Evolutionary conservation across 2,888 invertebrate genomes (phyloP), one percentile per base, ranked within the genome.

Genomic region (Perizoma affinitatum): DNA sequence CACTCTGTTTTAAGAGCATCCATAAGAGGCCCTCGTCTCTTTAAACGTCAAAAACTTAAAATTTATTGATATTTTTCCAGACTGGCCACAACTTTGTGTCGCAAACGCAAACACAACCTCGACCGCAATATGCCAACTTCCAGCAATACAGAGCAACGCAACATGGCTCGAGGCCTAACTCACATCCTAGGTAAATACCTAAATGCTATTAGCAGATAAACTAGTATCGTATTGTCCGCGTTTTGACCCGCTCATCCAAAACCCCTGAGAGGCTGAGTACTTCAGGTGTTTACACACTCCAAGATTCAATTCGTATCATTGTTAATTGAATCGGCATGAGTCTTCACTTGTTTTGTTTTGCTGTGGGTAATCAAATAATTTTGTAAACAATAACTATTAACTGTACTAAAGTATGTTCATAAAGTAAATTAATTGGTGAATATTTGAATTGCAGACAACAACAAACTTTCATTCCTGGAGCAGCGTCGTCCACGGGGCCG

Each of bases 81-180:
- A 78, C 85, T 68, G 87, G 87, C 35, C 90, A 86, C 69, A 90
- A 75, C 68, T 90, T 86, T 72, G 89, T 86, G 68, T 79, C 83
- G 43, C 89, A 84, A 68, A 87, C 84, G 66, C 88, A 87, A 67
- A 78, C 85, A 61, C 84, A 82, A 67, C 75, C 83, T 44, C 78
- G 90, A 69, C 83, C 83, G 35, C 90, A 87, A 69, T 90, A 84
- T 66, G 70, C 74, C 6, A 90, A 84, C 72, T 90, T 83, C 72
- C 87, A 79, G 33, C 57, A 50, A 56, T 90, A 83, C 61, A 82
- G 90, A 70, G 73, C 82, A 44, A 67, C 86, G 44, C 90, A 89
- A 64, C 90, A 90, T 63, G 85, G 81, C 36, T 75, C 84, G 44
- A 82, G 91, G 65, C 90, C 90, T 7, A 84, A 82, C 52, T 73